Evolutionary conservation across 2,797 vertebrate species (phyloP), one percentile per base, ranked within the genome.

Genomic region (Euphonia xanthogaster): DNA sequence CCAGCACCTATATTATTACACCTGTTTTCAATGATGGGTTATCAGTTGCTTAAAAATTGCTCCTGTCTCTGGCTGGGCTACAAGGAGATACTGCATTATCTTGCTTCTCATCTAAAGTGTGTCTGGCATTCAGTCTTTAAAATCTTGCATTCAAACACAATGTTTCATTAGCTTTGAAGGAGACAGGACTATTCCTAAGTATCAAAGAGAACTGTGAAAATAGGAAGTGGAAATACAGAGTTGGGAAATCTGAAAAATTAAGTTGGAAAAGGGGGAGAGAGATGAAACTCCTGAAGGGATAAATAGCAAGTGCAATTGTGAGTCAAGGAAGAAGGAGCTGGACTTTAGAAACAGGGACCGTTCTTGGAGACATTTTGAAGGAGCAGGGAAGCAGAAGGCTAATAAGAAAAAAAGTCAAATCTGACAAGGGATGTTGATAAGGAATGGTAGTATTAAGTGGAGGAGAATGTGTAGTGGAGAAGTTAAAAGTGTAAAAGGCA

Each of bases 11-110:
- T 88, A 92, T 94, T 94, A 83, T 92, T 88, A 57, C 90, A 93
- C 92, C 89, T 96, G 80, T 94, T 96, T 93, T 92, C 90, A 94
- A 76, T 94, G 90, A 89, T 91, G 78, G 62, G 37, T 92, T 94
- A 95, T 94, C 48, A 54, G 72, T 82, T 80, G 65, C 84, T 94
- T 97, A 80, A 91, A 92, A 94, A 66, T 90, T 62, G 73, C 45
- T 93, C 51, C 63, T 4, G 7, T 93, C 48, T 88, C 66, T 87
- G 81, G 27, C 84, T 93, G 86, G 50, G 28, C 75, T 74, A 72
- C 51, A 66, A 60, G 78, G 89, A 94, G 78, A 65, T 88, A 54
- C 27, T 48, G 61, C 42, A 24, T 77, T 94, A 85, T 94, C 86
- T 92, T 86, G 14, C 53, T 76, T 78, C 57, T 95, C 73, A 75